Conservation (phyloP, 2,113 vertebrate genomes). For the Trichomycterus rosablanca region DNA sequence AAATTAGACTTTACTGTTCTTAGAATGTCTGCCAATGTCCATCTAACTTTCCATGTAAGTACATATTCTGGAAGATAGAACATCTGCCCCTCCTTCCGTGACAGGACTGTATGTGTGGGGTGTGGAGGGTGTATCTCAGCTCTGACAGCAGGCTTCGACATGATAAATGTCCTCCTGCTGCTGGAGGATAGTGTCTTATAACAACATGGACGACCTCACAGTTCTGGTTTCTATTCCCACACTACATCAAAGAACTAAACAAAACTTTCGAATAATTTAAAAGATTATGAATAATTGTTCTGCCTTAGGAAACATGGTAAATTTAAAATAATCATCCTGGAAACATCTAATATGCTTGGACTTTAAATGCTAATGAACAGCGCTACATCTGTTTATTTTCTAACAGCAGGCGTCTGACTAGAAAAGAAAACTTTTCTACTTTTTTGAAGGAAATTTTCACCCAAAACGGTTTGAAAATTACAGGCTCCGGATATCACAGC, state of each 20-base stretch:
- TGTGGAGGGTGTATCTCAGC: slow-evolving; percentile 27
- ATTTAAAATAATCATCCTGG: too few relatives aligned
- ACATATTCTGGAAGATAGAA: slow-evolving; percentile 1
- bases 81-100: slow-evolving; percentile 2
- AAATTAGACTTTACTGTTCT: too few relatives aligned
- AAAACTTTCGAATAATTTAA: too few relatives aligned
- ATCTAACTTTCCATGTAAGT: too few relatives aligned
- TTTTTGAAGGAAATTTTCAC: too few relatives aligned
- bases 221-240: not conserved
- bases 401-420: not conserved
- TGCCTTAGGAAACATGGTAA: too few relatives aligned
- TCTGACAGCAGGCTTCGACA: slow-evolving; percentile 20
- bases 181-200: slow-evolving; percentile 25
- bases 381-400: not conserved
- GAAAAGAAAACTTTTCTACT: too few relatives aligned
- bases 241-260: not conserved
- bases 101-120: not conserved
- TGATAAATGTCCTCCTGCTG: slow-evolving; percentile 36
- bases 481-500: too few relatives aligned
- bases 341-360: too few relatives aligned
- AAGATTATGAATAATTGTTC: too few relatives aligned
- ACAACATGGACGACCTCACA: slow-evolving; percentile 12
- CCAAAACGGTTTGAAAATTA: too few relatives aligned
- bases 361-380: not conserved
- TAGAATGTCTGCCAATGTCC: too few relatives aligned